Percentiles rank a stretch among this genome's conserved stretches.
Evolutionary conservation across 2,888 invertebrate species (phyloP).

Genomic region (Colletes collaris): DNA sequence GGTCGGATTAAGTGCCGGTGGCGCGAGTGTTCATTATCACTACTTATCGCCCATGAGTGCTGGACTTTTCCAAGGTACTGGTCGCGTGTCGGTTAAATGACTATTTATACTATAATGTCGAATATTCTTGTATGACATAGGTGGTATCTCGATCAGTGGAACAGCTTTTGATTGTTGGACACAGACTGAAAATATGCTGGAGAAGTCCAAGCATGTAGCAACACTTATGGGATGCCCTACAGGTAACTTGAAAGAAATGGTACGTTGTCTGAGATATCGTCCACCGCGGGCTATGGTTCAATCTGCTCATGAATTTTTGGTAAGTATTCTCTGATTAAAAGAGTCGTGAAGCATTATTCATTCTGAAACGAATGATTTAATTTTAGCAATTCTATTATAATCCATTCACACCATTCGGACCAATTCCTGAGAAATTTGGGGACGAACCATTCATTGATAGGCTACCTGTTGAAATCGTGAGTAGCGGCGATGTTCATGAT

Average conservation of each 20-base stretch:
- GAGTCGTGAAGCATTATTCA: neutral
- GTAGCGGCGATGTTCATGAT: slow-evolving; percentile 86
- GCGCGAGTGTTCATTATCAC: slow-evolving; percentile 90
- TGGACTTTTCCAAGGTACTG: slow-evolving; percentile 81
- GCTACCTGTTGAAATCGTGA: slow-evolving; percentile 87
- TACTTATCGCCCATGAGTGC: slow-evolving; percentile 84
- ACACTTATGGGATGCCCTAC: slow-evolving; percentile 87
- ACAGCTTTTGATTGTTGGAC: slow-evolving; percentile 85
- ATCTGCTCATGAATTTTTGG: slow-evolving; percentile 85
- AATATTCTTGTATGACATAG: slow-evolving; percentile 57
- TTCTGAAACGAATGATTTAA: neutral
- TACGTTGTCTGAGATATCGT: slow-evolving; percentile 87
- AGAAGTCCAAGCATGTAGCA: slow-evolving; percentile 87
- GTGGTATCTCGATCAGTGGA: slow-evolving; percentile 89
- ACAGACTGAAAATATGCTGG: slow-evolving; percentile 78
- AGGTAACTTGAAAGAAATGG: slow-evolving; percentile 84
- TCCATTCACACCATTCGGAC: slow-evolving; percentile 89
- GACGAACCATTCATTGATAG: slow-evolving; percentile 87
- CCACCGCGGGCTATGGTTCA: slow-evolving; percentile 86
- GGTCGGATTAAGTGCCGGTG: slow-evolving; percentile 89
- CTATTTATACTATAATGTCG: neutral
- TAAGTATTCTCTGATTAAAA: slow-evolving; percentile 67
- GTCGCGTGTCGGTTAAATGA: neutral
- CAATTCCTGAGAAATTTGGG: slow-evolving; percentile 86
- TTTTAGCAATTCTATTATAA: slow-evolving; percentile 82